Evolutionary conservation across 2,888 invertebrate genomes (phyloP), one percentile per base, ranked within the genome.

Genomic region (Himalopsyche japonica): DNA sequence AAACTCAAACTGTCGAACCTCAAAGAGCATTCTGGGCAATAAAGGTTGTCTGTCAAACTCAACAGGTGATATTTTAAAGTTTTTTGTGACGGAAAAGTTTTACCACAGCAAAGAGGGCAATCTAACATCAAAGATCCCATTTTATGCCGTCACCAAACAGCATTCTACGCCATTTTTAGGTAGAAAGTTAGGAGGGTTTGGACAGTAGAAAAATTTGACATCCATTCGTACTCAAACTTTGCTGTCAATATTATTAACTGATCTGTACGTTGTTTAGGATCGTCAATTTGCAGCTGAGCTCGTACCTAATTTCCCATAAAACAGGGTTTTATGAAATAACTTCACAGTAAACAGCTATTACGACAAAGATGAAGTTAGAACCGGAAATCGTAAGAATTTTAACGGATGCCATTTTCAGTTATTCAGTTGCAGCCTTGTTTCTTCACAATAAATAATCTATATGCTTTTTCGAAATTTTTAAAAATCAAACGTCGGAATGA

Each of bases 91-190:
- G 90, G 89, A 90, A 95, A 95, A 83, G 91, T 92, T 89, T 93
- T 93, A 85, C 92, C 92, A 88, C 95, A 95, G 89, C 95, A 95
- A 89, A 95, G 91, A 57, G 95, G 94, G 88, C 95, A 95, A 87
- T 91, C 89, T 88, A 92, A 88, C 87, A 88, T 89, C 89, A 90
- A 88, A 82, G 92, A 91, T 89, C 92, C 93, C 94, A 94, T 94
- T 88, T 88, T 90, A 87, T 84, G 87, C 24, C 34, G 78, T 79
- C 82, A 80, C 49, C 27, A 79, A 80, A 47, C 48, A 77, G 77
- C 32, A 81, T 27, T 64, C 49, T 84, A 84, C 81, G 84, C 84
- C 84, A 84, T 84, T 81, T 84, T 84, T 70, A 32, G 81, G 20
- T 6, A 57, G 81, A 70, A 70, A 30, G 24, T 27, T 70, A 27